Conservation (phyloP, 2,797 vertebrate species). For the Zalophus californianus region DNA sequence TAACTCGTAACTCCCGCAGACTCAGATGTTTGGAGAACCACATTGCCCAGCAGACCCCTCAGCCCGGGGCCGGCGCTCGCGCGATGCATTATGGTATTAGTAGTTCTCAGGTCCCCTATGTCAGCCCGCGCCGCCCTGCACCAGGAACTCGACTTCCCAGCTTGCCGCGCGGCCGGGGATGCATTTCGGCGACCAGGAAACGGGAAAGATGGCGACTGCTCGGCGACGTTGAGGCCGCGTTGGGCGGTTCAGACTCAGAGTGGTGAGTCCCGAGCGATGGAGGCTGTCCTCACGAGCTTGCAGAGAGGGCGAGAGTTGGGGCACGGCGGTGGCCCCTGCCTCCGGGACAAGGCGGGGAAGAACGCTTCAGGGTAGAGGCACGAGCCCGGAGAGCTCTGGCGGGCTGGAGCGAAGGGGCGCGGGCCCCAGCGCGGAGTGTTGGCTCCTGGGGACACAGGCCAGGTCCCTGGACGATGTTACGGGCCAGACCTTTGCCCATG, state of each 20-base stretch:
- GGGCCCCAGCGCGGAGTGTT: slow-evolving; percentile 27
- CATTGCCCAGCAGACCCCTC: slow-evolving; percentile 42
- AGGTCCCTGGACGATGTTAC: background rate
- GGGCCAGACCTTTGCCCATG: background rate
- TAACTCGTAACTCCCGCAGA: background rate
- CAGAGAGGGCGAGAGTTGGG: slow-evolving; percentile 43
- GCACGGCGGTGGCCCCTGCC: background rate
- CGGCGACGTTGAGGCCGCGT: slow-evolving; percentile 82
- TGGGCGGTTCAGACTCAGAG: slow-evolving; percentile 71
- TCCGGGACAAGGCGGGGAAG: slow-evolving; percentile 10
- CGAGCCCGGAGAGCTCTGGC: slow-evolving; percentile 8
- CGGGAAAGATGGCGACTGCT: slow-evolving; percentile 84
- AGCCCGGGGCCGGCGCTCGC: background rate
- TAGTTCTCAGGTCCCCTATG: background rate
- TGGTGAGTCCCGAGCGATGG: slow-evolving; percentile 73
- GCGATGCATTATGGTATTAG: slow-evolving; percentile 63
- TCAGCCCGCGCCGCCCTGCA: rapidly evolving
- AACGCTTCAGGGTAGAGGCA: slow-evolving; percentile 13
- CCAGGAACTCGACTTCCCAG: slow-evolving; percentile 79
- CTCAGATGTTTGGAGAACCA: slow-evolving; percentile 22
- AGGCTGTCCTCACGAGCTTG: slow-evolving; percentile 38
- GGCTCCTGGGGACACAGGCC: background rate
- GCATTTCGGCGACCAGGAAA: slow-evolving; percentile 70
- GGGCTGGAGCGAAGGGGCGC: slow-evolving; percentile 2
- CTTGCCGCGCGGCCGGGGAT: slow-evolving; percentile 53